Evolutionary conservation across 2,113 vertebrate genomes (phyloP).

Genomic region (Chaetura pelagica): DNA sequence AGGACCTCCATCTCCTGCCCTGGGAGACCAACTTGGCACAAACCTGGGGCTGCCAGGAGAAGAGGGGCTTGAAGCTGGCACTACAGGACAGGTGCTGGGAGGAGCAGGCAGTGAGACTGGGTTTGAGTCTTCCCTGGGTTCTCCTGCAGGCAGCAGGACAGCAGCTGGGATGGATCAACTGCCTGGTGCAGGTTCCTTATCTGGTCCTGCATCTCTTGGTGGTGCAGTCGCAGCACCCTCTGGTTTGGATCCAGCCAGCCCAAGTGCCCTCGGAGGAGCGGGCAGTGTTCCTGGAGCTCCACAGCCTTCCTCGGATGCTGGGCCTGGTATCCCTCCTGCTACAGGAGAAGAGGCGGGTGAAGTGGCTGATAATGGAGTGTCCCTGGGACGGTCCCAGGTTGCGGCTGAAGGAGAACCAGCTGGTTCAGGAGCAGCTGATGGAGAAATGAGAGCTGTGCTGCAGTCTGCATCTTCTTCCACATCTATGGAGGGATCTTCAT

Average conservation of each 20-base stretch:
- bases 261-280: fast-evolving
- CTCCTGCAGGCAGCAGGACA: fast-evolving
- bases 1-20: background rate
- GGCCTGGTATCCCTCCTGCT: background rate
- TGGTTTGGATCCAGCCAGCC: background rate
- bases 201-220: background rate
- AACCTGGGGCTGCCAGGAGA: fast-evolving
- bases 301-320: background rate
- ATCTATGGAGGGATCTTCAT: background rate
- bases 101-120: background rate
- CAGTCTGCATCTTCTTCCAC: background rate
- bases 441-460: fast-evolving
- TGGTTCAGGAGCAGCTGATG: background rate
- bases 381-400: background rate
- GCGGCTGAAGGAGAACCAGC: background rate
- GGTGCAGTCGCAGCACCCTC: background rate
- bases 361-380: fast-evolving
- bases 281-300: background rate
- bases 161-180: background rate
- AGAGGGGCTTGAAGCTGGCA: fast-evolving
- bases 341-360: background rate
- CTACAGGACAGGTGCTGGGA: fast-evolving
- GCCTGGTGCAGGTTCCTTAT: background rate
- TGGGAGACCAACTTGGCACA: background rate
- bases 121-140: background rate